Evolutionary conservation across 2,888 invertebrate species (phyloP), one percentile per base, ranked within the genome.

Genomic region (Apotomis betuletana): DNA sequence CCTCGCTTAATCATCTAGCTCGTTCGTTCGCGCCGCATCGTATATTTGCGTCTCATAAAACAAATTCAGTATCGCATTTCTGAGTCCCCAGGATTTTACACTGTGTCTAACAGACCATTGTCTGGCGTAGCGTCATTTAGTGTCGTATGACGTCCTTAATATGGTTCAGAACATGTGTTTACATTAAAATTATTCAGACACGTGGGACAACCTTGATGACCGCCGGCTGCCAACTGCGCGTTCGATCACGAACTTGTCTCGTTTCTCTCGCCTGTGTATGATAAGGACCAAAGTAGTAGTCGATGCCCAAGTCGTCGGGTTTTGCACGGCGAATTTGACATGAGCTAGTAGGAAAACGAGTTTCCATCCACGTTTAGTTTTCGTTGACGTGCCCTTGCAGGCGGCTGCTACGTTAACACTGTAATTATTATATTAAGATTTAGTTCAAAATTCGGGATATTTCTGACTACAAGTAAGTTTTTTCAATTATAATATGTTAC

Each of bases 301-400:
- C 27, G 49, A 70, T 41, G 13, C 13, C 6, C 3, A 49, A 27
- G 5, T 44, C 54, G 44, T 4, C 41, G n/a, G 44, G 13, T 41
- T n/a, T 13, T 6, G n/a, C 46, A 60, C 44, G 9, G 57, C 36
- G 54, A 54, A 12, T n/a, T 38, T 15, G 5, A 12, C 8, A 41
- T 54, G 55, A 15, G 41, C n/a, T 38, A 67, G 60, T 51, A 41
- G 67, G 71, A 60, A 71, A 71, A 62, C 70, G 8, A 6, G 8
- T 63, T 36, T 60, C 49, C 38, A 54, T 60, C 49, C 38, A 54
- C 55, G 67, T 59, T 55, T 65, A 71, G 70, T 71, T 6, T 62
- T 44, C 41, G 61, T 67, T 57, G 67, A 71, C 67, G 71, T 71
- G 51, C 71, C 61, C 12, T 44, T 51, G 44, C 67, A 51, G 71